A percentile compares a stretch with the other conserved stretches of the same genome.
These are phyloP conservation scores for Periphyllus acericola DNA, from an alignment of 2,888 invertebrate genomes.

Conservation along the genomic window DNA sequence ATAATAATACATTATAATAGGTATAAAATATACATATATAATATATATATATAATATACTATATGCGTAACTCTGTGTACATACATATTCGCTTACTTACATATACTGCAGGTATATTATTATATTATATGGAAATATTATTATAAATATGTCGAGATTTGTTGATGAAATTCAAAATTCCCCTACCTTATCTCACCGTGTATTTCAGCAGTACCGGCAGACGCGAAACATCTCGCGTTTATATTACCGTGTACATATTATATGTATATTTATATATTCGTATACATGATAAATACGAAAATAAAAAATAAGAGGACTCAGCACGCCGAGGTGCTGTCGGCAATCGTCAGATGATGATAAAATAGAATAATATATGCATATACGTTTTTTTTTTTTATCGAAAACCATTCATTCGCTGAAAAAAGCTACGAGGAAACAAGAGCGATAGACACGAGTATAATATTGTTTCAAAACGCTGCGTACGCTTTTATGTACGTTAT, in stretches of 20 bases:
- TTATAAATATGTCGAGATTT: not conserved
- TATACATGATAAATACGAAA: not conserved
- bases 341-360: slow-evolving; percentile 3
- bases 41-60: not conserved
- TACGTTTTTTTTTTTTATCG: slow-evolving; percentile 8
- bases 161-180: not conserved
- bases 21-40: not conserved
- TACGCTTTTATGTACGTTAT: not conserved
- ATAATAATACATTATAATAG: not conserved
- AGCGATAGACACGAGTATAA: not conserved
- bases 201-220: not conserved
- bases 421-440: not conserved
- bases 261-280: not conserved
- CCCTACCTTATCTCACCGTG: not conserved
- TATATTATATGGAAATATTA: not conserved
- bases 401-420: not conserved
- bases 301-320: not conserved
- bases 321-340: not conserved
- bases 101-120: not conserved
- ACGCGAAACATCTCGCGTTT: not conserved
- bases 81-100: not conserved
- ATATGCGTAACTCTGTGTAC: not conserved
- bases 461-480: not conserved
- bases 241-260: not conserved
- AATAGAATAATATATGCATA: not conserved